phyloP scores from a whole-genome alignment of 2,113 vertebrate genomes.

The Alligator mississippiensis region DNA sequence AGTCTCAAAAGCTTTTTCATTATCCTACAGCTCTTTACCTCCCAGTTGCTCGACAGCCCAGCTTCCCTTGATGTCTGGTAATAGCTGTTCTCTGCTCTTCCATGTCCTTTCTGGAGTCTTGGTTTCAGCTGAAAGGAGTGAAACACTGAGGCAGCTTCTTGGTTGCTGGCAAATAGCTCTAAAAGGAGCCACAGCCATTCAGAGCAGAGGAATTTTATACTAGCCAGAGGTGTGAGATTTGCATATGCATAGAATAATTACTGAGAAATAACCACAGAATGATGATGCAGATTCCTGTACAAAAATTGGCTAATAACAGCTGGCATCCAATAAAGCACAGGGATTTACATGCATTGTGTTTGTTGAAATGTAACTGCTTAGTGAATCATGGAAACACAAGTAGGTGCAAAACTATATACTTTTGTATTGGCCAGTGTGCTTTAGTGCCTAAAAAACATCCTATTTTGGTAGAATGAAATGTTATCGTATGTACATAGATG shows the following conservation, averaged over 20 bases:
- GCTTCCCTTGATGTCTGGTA: not conserved
- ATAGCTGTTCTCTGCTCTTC: not conserved
- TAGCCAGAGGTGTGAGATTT: not conserved
- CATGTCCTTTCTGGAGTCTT: not conserved
- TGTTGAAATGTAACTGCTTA: not conserved
- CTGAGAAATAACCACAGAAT: not conserved
- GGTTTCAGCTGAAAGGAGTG: not conserved
- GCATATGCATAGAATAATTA: not conserved
- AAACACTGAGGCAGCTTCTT: not conserved
- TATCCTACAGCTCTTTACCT: not conserved
- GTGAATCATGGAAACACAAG: not conserved
- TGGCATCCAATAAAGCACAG: not conserved
- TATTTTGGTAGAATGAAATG: too few relatives aligned
- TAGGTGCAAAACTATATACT: too few relatives aligned
- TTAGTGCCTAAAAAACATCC: too few relatives aligned
- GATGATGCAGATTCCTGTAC: not conserved
- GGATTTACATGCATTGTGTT: not conserved
- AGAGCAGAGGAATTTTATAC: not conserved
- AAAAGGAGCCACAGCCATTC: not conserved
- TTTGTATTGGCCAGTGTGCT: too few relatives aligned
- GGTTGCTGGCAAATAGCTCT: not conserved
- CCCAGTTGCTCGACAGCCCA: not conserved
- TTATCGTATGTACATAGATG: too few relatives aligned
- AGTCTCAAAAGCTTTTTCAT: not conserved
- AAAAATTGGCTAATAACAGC: not conserved